Conservation (phyloP, 2,113 vertebrate genomes). For the Chionodraco myersi region DNA sequence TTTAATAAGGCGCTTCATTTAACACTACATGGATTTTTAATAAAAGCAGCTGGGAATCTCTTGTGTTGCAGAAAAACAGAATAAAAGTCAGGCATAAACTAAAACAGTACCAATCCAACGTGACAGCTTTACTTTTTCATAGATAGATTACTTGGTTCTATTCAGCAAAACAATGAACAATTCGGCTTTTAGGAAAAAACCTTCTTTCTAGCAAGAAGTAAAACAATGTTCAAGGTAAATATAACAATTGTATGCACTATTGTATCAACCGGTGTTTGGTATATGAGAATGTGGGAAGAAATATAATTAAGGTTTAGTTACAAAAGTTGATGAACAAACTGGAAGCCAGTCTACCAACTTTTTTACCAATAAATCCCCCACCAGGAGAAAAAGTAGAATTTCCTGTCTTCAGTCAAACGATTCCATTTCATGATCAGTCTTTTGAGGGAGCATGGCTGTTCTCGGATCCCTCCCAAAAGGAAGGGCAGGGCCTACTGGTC, state of each 20-base stretch:
- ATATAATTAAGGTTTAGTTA: background rate
- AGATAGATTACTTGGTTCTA: background rate
- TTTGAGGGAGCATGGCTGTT: conserved; percentile 40
- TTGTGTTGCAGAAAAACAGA: background rate
- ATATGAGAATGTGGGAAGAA: background rate
- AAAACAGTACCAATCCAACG: background rate
- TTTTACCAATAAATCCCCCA: background rate
- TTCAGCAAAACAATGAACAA: background rate
- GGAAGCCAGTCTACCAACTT: background rate
- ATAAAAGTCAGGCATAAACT: background rate
- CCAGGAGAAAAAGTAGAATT: conserved; percentile 22
- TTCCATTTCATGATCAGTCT: conserved; percentile 30
- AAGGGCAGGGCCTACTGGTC: conserved; percentile 62
- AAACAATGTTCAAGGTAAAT: background rate
- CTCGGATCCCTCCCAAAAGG: conserved; percentile 59
- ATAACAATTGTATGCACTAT: background rate
- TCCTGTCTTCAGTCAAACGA: conserved; percentile 27
- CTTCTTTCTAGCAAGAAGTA: background rate
- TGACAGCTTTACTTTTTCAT: too few species aligned
- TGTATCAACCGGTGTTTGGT: background rate
- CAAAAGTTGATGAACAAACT: background rate
- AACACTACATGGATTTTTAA: background rate
- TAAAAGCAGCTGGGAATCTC: background rate
- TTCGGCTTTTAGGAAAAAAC: background rate
- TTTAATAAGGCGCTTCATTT: conserved; percentile 35